These are phyloP conservation scores for Pantherophis guttatus DNA, from an alignment of 2,113 vertebrate genomes.

Conservation along the genomic window DNA sequence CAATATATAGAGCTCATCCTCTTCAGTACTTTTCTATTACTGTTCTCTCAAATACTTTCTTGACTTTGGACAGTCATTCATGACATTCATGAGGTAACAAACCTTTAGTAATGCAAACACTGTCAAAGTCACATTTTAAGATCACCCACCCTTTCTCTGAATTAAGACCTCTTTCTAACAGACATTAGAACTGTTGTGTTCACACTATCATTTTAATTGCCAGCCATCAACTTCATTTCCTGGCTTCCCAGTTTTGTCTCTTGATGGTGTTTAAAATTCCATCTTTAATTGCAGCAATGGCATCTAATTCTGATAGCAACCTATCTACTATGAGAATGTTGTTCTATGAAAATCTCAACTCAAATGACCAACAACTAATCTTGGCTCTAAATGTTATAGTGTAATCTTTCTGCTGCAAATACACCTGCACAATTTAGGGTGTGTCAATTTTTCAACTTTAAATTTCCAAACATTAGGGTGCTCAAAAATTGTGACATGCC, in stretches of 20 bases:
- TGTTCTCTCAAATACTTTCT: no score
- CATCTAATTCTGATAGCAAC: background rate
- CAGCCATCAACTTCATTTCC: background rate
- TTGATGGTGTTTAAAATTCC: background rate
- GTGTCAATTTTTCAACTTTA: no score
- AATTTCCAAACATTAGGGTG: no score
- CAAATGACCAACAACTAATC: background rate
- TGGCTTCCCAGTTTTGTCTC: background rate
- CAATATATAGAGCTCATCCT: no score
- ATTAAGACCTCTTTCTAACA: no score
- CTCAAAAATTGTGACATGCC: no score
- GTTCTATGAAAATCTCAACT: background rate
- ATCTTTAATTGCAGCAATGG: background rate
- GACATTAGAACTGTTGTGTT: no score
- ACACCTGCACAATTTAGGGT: background rate
- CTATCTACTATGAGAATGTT: background rate
- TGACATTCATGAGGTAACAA: no score
- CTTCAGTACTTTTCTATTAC: no score
- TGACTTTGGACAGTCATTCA: no score
- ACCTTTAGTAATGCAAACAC: background rate
- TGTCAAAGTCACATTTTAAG: background rate
- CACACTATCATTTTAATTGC: background rate
- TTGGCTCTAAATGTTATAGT: background rate
- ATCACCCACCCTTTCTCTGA: background rate
- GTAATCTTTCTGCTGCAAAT: background rate